Conservation (phyloP, 2,888 invertebrate species). For the Petrolisthes cinctipes region DNA sequence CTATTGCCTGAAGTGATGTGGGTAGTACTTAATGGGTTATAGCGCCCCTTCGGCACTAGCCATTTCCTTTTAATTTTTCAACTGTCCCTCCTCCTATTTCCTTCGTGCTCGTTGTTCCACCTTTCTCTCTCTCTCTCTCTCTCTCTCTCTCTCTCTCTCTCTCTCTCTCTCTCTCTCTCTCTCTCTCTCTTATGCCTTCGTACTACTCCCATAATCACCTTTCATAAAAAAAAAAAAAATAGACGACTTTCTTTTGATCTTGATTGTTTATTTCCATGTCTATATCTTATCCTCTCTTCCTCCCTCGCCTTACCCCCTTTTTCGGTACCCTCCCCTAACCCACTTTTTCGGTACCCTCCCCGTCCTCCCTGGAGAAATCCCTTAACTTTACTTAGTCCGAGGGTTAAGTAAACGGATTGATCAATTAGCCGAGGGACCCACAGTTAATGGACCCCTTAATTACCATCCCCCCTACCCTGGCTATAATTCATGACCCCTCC, state of each 20-base stretch:
- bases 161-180: constrained; percentile 14
- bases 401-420: too few species aligned
- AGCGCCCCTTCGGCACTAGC: too few species aligned
- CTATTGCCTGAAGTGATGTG: too few species aligned
- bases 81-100: neutral
- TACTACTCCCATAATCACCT: neutral
- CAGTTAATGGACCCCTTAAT: too few species aligned
- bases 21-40: too few species aligned
- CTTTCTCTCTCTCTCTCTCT: neutral
- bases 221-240: too few species aligned
- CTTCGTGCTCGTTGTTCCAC: neutral
- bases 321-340: neutral
- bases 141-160: constrained; percentile 5
- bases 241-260: too few species aligned
- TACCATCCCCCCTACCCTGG: too few species aligned
- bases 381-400: neutral
- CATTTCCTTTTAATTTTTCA: too few species aligned
- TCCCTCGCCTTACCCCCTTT: neutral
- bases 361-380: neutral
- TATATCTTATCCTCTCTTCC: neutral
- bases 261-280: neutral
- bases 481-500: too few species aligned
- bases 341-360: neutral
- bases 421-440: too few species aligned
- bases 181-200: neutral